These are phyloP conservation scores for Molossus molossus DNA, from an alignment of 2,797 vertebrate species.

Conservation along the genomic window DNA sequence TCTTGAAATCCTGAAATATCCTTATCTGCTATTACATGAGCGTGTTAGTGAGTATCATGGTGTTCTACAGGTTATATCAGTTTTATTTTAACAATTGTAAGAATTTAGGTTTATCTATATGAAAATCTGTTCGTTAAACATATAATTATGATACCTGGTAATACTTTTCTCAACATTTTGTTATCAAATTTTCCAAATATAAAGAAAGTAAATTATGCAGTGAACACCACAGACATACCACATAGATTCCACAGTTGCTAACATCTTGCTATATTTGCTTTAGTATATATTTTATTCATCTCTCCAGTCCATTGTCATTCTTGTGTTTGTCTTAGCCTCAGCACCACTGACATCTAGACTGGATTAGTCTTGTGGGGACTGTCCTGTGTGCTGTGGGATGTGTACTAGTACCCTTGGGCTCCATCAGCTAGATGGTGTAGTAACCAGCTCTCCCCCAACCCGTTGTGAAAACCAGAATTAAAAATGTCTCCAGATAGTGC, in stretches of 20 bases:
- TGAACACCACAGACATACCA: not conserved
- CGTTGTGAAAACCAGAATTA: not conserved
- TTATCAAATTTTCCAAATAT: not conserved
- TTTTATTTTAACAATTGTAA: not conserved
- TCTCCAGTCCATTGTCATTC: not conserved
- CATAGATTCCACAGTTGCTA: not conserved
- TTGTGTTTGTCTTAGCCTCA: not conserved
- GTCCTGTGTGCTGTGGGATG: not conserved
- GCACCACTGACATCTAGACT: not conserved
- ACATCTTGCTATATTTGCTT: not conserved
- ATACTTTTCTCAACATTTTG: not conserved
- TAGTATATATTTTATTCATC: not conserved
- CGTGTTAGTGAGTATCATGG: slow-evolving; percentile 91
- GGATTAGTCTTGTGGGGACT: not conserved
- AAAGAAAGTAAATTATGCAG: not conserved
- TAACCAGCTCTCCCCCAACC: not conserved
- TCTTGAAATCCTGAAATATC: slow-evolving; percentile 93
- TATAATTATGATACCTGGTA: not conserved
- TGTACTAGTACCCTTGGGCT: not conserved
- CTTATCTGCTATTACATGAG: slow-evolving; percentile 91
- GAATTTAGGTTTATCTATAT: not conserved
- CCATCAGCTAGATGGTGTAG: not conserved
- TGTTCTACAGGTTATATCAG: not conserved
- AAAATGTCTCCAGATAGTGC: not conserved
- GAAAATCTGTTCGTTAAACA: not conserved